A percentile compares a stretch with the other conserved stretches of the same genome.
Evolutionary conservation across 2,113 vertebrate species (phyloP).

Genomic region (Solea solea): DNA sequence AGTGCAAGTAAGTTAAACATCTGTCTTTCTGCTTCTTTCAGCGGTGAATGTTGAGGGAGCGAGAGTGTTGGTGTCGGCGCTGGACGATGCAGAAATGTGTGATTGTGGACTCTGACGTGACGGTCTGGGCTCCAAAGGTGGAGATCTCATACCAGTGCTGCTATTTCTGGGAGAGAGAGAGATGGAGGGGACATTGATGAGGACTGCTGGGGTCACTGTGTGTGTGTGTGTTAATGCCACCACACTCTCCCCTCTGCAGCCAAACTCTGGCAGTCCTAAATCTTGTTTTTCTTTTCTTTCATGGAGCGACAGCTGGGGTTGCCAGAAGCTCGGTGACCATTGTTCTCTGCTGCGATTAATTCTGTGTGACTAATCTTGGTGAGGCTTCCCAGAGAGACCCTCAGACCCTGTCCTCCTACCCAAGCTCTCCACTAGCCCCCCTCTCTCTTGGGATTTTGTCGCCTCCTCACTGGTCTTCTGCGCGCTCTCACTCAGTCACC

Average conservation of each 20-base stretch:
- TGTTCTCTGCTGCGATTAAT: slow-evolving; percentile 95
- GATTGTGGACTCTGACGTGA: slow-evolving; percentile 22
- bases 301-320: slow-evolving; percentile 97
- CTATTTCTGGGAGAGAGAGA: slow-evolving; percentile 66
- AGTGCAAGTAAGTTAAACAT: slow-evolving; percentile 89
- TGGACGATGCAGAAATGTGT: not conserved
- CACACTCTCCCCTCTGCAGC: slow-evolving; percentile 68
- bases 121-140: slow-evolving; percentile 21
- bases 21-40: not conserved
- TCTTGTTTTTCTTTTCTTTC: slow-evolving; percentile 97
- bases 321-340: slow-evolving; percentile 90
- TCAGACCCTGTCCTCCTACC: slow-evolving; percentile 66
- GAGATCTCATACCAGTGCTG: slow-evolving; percentile 57
- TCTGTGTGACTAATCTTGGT: slow-evolving; percentile 98
- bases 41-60: not conserved
- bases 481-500: slow-evolving; percentile 41
- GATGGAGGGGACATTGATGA: slow-evolving; percentile 68
- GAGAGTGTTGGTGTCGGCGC: not conserved
- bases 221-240: slow-evolving; percentile 32
- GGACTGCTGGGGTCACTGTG: slow-evolving; percentile 69
- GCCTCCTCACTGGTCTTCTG: slow-evolving; percentile 76
- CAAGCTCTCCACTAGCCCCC: slow-evolving; percentile 26
- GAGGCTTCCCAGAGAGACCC: slow-evolving; percentile 95
- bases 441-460: slow-evolving; percentile 79
- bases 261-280: slow-evolving; percentile 90